Percentiles rank a stretch among this genome's conserved stretches.
These are phyloP conservation scores for Drosophila histrio DNA, from an alignment of 2,888 invertebrate species.

Conservation along the genomic window DNA sequence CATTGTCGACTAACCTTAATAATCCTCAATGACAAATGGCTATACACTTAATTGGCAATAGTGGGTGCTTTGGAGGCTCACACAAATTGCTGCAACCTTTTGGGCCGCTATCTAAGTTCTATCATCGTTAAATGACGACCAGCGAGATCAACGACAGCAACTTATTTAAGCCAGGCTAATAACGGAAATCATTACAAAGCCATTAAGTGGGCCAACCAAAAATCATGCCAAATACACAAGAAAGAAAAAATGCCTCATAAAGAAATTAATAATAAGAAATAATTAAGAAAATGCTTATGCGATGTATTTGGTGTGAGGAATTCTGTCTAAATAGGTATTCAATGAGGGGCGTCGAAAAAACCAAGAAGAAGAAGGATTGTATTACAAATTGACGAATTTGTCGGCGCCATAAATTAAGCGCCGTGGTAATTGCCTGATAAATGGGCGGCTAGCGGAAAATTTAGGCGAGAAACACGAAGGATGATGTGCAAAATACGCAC, in stretches of 20 bases:
- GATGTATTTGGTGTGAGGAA: conserved; percentile 5
- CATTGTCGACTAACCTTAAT: conserved; percentile 47
- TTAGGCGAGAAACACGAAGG: conserved; percentile 17
- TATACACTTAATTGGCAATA: conserved; percentile 51
- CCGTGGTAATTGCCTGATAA: conserved; percentile 51
- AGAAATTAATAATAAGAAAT: conserved; percentile 31
- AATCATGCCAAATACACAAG: conserved; percentile 46
- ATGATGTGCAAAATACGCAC: conserved; percentile 38
- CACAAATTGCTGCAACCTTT: conserved; percentile 37
- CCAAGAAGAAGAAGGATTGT: conserved; percentile 4
- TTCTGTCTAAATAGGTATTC: conserved; percentile 2
- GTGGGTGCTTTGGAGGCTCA: conserved; percentile 4
- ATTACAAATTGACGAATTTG: conserved; percentile 34
- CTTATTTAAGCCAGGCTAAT: conserved; percentile 44
- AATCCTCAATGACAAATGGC: conserved; percentile 70
- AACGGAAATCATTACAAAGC: conserved; percentile 61
- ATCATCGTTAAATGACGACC: conserved; percentile 12
- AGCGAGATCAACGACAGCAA: neutral
- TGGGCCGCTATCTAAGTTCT: conserved; percentile 38
- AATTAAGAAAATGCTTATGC: conserved; percentile 42
- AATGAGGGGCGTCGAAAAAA: conserved; percentile 2
- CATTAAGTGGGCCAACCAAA: conserved; percentile 69
- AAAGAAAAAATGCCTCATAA: neutral
- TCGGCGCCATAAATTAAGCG: conserved; percentile 34
- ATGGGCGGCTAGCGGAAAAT: conserved; percentile 38